Percentiles rank a stretch among this genome's conserved stretches.
Conservation (phyloP, 1,140 invertebrate species). For the Drosophila tristis region DNA sequence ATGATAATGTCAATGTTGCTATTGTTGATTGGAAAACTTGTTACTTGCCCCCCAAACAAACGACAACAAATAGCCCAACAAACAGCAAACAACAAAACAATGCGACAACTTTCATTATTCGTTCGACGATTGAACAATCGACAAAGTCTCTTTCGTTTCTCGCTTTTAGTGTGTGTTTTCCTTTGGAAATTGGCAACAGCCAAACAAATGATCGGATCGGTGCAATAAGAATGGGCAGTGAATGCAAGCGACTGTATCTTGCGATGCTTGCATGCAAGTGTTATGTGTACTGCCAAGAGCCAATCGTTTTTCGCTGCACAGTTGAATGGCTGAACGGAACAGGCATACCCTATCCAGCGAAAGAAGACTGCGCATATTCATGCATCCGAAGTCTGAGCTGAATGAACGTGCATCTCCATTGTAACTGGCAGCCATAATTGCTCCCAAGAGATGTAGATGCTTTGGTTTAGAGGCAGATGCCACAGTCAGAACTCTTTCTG, state of each 20-base stretch:
- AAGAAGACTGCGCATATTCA: too few relatives aligned
- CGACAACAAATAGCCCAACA: slow-evolving; percentile 1
- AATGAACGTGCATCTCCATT: too few relatives aligned
- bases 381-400: too few relatives aligned
- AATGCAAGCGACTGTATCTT: slow-evolving; percentile 1
- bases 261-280: too few relatives aligned
- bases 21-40: slow-evolving; percentile 59
- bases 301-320: too few relatives aligned
- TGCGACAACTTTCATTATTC: slow-evolving; percentile 67
- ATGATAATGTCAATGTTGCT: slow-evolving; percentile 4
- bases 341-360: too few relatives aligned
- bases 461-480: too few relatives aligned
- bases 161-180: slow-evolving; percentile 11
- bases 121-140: slow-evolving; percentile 57
- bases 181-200: slow-evolving; percentile 39
- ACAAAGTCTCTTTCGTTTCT: slow-evolving; percentile 5
- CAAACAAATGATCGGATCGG: slow-evolving; percentile 3
- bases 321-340: too few relatives aligned
- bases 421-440: too few relatives aligned
- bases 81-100: slow-evolving; percentile 7
- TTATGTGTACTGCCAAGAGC: too few relatives aligned
- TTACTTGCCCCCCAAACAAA: slow-evolving; percentile 7
- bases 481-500: too few relatives aligned
- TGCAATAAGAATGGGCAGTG: slow-evolving; percentile 5
- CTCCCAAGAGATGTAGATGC: too few relatives aligned